These are phyloP conservation scores for Lepisosteus oculatus DNA, from an alignment of 2,113 vertebrate genomes.

Conservation along the genomic window DNA sequence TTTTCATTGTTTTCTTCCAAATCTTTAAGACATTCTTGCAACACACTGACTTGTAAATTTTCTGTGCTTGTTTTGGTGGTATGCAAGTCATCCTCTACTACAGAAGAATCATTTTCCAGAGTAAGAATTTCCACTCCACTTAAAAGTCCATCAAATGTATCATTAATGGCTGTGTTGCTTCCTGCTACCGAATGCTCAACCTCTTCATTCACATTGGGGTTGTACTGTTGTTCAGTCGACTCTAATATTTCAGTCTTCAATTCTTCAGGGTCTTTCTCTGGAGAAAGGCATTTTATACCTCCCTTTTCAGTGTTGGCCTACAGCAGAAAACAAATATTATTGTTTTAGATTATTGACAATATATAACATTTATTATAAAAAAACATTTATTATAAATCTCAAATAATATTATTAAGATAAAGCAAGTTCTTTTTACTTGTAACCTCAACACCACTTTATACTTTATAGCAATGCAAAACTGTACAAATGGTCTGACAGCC, in stretches of 20 bases:
- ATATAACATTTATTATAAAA: too few species aligned
- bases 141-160: not conserved
- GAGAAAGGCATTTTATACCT: not conserved
- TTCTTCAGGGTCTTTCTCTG: not conserved
- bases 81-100: not conserved
- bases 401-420: too few species aligned
- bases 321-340: not conserved
- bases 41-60: not conserved
- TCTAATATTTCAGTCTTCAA: not conserved
- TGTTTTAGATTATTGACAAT: too few species aligned
- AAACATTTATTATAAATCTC: too few species aligned
- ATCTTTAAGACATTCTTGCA: slow-evolving; percentile 2
- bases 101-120: not conserved
- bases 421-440: too few species aligned
- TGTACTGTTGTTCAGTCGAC: not conserved
- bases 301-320: not conserved
- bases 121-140: not conserved
- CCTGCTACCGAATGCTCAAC: not conserved
- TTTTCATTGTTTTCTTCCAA: slow-evolving; percentile 36
- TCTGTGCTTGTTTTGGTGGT: not conserved
- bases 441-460: too few species aligned
- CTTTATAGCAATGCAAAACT: too few species aligned
- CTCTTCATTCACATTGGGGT: not conserved
- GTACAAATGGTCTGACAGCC: too few species aligned
- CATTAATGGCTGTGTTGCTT: not conserved